Evolutionary conservation across 1,140 invertebrate genomes (phyloP), one percentile per base, ranked within the genome.

Genomic region (Rhysida immarginata): DNA sequence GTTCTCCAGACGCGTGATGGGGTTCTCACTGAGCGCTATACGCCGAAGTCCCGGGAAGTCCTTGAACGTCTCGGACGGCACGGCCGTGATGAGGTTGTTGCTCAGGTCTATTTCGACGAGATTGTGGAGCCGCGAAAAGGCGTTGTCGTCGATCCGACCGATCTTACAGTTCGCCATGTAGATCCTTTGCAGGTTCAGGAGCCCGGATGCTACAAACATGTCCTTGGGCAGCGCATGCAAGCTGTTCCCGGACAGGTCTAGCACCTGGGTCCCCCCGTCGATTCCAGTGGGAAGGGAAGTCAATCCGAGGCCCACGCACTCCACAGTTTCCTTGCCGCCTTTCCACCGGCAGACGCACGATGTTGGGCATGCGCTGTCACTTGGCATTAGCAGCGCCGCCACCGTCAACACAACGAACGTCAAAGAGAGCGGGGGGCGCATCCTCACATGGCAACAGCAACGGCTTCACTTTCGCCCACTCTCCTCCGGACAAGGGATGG

Each of bases 291-390:
- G 90, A 56, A 94, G 81, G 35, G 79, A 81, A 59, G 83, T 86
- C 48, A 93, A 76, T 27, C 77, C 79, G 18, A 84, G 79, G 68
- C 87, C 81, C 55, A 81, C 76, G 71, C 89, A 94, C 66, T 92
- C 87, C 1, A 90, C 87, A 57, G 84, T 86, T 64, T 89, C 82
- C 67, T 92, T 93, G 1, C 88, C 89, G 64, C 83, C 81, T 68
- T 89, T 92, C 89, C 89, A 93, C 64, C 89, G 91, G 73, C 89
- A 93, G 13, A 78, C 74, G 68, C 89, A 93, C 41, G 78, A 76
- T 1, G 70, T 65, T 0, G 87, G 87, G 66, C 88, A 93, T n/a
- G n/a, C n/a, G n/a, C n/a, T n/a, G n/a, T n/a, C n/a, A n/a, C n/a
- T n/a, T n/a, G n/a, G n/a, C n/a, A n/a, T n/a, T n/a, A n/a, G n/a